These are phyloP conservation scores for Sebastes schlegelii DNA, from an alignment of 2,113 vertebrate species.

Conservation along the genomic window DNA sequence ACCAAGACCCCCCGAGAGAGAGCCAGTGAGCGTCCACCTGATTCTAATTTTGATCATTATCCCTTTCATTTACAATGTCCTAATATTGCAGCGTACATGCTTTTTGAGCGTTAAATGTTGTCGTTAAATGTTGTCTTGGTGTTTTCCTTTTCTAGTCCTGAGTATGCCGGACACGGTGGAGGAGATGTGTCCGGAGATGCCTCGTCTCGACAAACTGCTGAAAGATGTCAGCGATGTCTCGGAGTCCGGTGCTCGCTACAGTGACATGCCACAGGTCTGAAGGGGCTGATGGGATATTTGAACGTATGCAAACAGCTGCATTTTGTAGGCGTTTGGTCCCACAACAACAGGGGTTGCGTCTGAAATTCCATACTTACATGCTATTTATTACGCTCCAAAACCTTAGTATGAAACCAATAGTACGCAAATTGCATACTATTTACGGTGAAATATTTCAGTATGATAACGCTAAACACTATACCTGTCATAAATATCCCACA, in stretches of 20 bases:
- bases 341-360: too few relatives aligned
- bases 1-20: slow-evolving; percentile 94
- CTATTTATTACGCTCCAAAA: too few relatives aligned
- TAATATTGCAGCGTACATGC: too few relatives aligned
- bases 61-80: not conserved
- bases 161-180: slow-evolving; percentile 95
- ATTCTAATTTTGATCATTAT: not conserved
- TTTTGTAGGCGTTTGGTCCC: not conserved
- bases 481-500: too few relatives aligned
- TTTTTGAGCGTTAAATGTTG: not conserved
- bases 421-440: too few relatives aligned
- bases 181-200: slow-evolving; percentile 96
- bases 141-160: slow-evolving; percentile 84
- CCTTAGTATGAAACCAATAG: too few relatives aligned
- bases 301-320: not conserved
- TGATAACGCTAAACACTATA: too few relatives aligned
- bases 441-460: too few relatives aligned
- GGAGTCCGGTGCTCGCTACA: slow-evolving; percentile 95
- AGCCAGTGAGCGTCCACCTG: slow-evolving; percentile 88
- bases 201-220: slow-evolving; percentile 90
- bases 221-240: slow-evolving; percentile 93
- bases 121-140: not conserved
- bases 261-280: slow-evolving; percentile 92
- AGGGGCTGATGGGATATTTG: not conserved
- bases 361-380: too few relatives aligned